Percentiles rank a stretch among this genome's conserved stretches.
phyloP scores from a whole-genome alignment of 1,140 invertebrate genomes.

The Bombus confusus region DNA sequence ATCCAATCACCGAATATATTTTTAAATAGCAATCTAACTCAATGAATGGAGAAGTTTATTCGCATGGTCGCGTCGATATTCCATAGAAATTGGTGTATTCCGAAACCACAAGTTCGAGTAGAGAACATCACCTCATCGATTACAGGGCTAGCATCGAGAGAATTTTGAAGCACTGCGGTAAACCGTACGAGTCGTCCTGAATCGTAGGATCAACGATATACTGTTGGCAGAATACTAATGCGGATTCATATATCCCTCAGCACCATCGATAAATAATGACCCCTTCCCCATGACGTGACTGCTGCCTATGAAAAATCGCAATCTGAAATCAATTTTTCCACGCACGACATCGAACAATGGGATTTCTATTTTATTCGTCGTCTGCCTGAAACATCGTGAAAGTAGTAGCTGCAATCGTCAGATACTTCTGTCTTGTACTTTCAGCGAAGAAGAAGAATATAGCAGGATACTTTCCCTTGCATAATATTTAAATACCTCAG shows the following conservation, averaged over 20 bases:
- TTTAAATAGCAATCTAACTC: background rate
- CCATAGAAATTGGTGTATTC: background rate
- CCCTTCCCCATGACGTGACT: background rate
- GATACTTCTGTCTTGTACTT: background rate
- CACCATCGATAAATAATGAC: background rate
- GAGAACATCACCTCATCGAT: slow-evolving; percentile 5
- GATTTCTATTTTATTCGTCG: background rate
- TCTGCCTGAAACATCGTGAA: background rate
- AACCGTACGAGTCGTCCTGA: slow-evolving; percentile 30
- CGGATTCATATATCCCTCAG: background rate
- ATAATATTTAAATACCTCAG: too few species aligned
- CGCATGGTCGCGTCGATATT: background rate
- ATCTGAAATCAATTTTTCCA: background rate
- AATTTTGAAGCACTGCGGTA: slow-evolving; percentile 40
- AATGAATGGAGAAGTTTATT: background rate
- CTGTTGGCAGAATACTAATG: slow-evolving; percentile 24
- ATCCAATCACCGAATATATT: background rate
- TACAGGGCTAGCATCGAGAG: slow-evolving; percentile 5
- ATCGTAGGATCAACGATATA: slow-evolving; percentile 27
- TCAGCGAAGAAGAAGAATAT: too few species aligned
- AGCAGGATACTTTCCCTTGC: too few species aligned
- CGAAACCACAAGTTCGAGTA: background rate
- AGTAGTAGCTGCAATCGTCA: too few species aligned
- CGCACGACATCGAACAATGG: too few species aligned
- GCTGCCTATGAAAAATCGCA: too few species aligned